These are phyloP conservation scores for Pangasius mekongensis DNA, from an alignment of 2,797 vertebrate genomes.

Conservation along the genomic window DNA sequence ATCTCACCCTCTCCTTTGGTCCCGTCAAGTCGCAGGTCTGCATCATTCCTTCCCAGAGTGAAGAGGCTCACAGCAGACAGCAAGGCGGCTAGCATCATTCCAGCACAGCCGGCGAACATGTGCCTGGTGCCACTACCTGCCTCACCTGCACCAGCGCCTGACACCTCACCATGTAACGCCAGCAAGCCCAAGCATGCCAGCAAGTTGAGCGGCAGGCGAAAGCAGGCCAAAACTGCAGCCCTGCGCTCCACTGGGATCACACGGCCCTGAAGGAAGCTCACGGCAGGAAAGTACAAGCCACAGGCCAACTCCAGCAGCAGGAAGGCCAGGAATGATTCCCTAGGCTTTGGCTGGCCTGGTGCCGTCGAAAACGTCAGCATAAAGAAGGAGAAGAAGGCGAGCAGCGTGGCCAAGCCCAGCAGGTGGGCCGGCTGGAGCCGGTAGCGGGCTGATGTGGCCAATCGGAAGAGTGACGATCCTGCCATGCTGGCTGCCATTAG, in stretches of 20 bases:
- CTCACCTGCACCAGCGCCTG: slow-evolving; percentile 85
- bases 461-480: slow-evolving; percentile 86
- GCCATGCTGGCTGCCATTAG: slow-evolving; percentile 92
- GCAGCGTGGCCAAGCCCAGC: slow-evolving; percentile 85
- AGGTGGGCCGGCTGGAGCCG: slow-evolving; percentile 88
- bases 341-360: slow-evolving; percentile 85
- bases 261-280: slow-evolving; percentile 87
- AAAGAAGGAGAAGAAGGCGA: slow-evolving; percentile 91
- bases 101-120: slow-evolving; percentile 88
- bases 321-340: slow-evolving; percentile 89
- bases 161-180: slow-evolving; percentile 86
- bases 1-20: slow-evolving; percentile 69
- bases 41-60: slow-evolving; percentile 83
- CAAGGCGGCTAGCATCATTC: slow-evolving; percentile 86
- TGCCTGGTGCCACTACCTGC: slow-evolving; percentile 84
- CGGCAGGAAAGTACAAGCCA: slow-evolving; percentile 91
- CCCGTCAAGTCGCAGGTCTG: slow-evolving; percentile 81
- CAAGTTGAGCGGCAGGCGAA: slow-evolving; percentile 87
- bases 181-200: slow-evolving; percentile 88
- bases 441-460: slow-evolving; percentile 86
- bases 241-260: slow-evolving; percentile 89
- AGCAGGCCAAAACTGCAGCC: slow-evolving; percentile 85
- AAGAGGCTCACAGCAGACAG: slow-evolving; percentile 88
- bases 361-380: slow-evolving; percentile 91
- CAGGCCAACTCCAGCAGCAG: slow-evolving; percentile 88